Percentiles rank a stretch among this genome's conserved stretches.
These are phyloP conservation scores for Nysson spinosus DNA, from an alignment of 2,888 invertebrate genomes.

Conservation along the genomic window DNA sequence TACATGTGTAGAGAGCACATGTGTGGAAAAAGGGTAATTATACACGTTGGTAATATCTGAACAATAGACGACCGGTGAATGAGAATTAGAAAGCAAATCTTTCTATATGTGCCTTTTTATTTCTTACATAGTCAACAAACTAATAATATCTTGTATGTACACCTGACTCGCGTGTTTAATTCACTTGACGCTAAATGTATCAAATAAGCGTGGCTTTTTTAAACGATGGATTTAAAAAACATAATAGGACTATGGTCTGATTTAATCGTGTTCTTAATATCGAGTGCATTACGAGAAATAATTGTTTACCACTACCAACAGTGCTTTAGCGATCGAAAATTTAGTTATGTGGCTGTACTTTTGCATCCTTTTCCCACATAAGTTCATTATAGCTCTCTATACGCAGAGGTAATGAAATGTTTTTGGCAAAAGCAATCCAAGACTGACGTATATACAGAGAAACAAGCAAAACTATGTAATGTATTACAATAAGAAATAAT, in stretches of 20 bases:
- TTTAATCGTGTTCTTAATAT: conserved; percentile 27
- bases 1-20: conserved; percentile 58
- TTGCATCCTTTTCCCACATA: conserved; percentile 59
- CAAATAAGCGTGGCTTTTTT: conserved; percentile 18
- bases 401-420: conserved; percentile 55
- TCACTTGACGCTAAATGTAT: conserved; percentile 15
- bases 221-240: conserved; percentile 18
- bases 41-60: conserved; percentile 31
- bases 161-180: conserved; percentile 33
- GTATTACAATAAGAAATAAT: conserved; percentile 74
- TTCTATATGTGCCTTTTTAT: conserved; percentile 50
- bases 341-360: conserved; percentile 39
- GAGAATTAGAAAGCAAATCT: conserved; percentile 40
- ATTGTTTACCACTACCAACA: conserved; percentile 52
- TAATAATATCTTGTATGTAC: conserved; percentile 37
- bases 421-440: conserved; percentile 75
- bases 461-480: conserved; percentile 74
- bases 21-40: conserved; percentile 52
- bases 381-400: conserved; percentile 51
- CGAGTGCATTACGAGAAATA: conserved; percentile 14
- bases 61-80: conserved; percentile 34
- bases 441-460: conserved; percentile 75
- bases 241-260: conserved; percentile 17
- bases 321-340: conserved; percentile 62
- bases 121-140: conserved; percentile 38